Conservation (phyloP, 2,888 invertebrate species). For the Chymomyza caudatula region DNA sequence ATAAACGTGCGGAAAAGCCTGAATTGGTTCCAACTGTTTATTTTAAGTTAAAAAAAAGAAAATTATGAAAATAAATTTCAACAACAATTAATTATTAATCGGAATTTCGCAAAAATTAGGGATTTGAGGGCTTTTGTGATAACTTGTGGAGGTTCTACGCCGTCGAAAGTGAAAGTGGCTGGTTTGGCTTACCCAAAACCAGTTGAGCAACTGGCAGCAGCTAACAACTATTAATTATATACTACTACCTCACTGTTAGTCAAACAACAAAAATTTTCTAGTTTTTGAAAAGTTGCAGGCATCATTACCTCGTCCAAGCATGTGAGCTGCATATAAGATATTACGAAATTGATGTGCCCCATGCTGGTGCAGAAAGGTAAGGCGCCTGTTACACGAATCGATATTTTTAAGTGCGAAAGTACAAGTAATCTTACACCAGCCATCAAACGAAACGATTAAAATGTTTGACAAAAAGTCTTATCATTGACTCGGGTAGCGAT, state of each 20-base stretch:
- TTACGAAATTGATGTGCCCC: constrained; percentile 80
- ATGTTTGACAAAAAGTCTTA: too few species aligned
- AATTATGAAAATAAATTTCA: too few species aligned
- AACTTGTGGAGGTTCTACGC: neutral
- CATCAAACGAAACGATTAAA: too few species aligned
- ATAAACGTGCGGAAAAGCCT: too few species aligned
- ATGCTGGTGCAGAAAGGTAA: constrained; percentile 78
- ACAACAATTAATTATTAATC: too few species aligned
- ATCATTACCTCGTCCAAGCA: constrained; percentile 81
- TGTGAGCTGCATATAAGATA: constrained; percentile 83
- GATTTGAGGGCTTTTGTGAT: neutral
- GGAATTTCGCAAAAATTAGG: too few species aligned
- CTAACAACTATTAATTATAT: neutral
- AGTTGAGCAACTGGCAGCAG: constrained; percentile 47
- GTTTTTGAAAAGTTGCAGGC: neutral
- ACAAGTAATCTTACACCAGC: too few species aligned
- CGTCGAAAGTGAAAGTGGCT: constrained; percentile 56
- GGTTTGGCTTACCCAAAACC: constrained; percentile 35
- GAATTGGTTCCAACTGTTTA: too few species aligned
- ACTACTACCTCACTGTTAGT: neutral
- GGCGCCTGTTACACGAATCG: too few species aligned
- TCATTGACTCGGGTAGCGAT: too few species aligned
- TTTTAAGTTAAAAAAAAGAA: too few species aligned
- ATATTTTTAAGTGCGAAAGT: too few species aligned
- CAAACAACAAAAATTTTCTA: neutral